Evolutionary conservation across 2,113 vertebrate species (phyloP).

Genomic region (Sphaerodactylus townsendi): DNA sequence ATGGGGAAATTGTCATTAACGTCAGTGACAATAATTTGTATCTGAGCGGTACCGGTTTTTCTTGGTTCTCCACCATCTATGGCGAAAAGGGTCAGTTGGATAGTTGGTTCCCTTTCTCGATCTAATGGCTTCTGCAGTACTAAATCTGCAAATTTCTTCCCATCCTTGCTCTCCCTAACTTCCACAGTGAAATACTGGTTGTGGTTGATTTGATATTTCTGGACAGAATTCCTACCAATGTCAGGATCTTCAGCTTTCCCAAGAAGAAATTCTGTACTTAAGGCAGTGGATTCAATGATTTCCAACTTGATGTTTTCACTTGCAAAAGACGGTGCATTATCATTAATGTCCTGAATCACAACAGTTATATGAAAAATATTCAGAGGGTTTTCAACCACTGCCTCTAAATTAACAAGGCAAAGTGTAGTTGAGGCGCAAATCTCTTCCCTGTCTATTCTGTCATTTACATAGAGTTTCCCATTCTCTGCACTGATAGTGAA

Average conservation of each 20-base stretch:
- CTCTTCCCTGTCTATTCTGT: slow-evolving; percentile 73
- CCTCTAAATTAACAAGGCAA: slow-evolving; percentile 71
- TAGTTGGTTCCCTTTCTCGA: slow-evolving; percentile 58
- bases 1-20: slow-evolving; percentile 74
- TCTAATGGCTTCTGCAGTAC: slow-evolving; percentile 67
- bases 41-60: slow-evolving; percentile 64
- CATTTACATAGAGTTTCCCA: slow-evolving; percentile 69
- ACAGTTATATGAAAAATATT: slow-evolving; percentile 69
- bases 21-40: slow-evolving; percentile 73
- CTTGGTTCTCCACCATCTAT: slow-evolving; percentile 75
- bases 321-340: slow-evolving; percentile 72
- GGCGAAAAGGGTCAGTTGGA: slow-evolving; percentile 71
- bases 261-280: slow-evolving; percentile 57
- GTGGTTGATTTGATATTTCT: slow-evolving; percentile 55
- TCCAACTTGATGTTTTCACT: slow-evolving; percentile 63
- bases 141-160: slow-evolving; percentile 61
- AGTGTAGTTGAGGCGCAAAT: slow-evolving; percentile 62
- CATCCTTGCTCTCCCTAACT: slow-evolving; percentile 54
- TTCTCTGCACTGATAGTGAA: slow-evolving; percentile 63
- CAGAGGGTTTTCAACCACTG: slow-evolving; percentile 73
- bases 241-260: slow-evolving; percentile 64
- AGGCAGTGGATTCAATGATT: slow-evolving; percentile 60
- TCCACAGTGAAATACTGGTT: slow-evolving; percentile 54
- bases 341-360: slow-evolving; percentile 71
- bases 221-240: slow-evolving; percentile 60